Conservation (phyloP, 2,113 vertebrate genomes). For the Equus quagga region DNA sequence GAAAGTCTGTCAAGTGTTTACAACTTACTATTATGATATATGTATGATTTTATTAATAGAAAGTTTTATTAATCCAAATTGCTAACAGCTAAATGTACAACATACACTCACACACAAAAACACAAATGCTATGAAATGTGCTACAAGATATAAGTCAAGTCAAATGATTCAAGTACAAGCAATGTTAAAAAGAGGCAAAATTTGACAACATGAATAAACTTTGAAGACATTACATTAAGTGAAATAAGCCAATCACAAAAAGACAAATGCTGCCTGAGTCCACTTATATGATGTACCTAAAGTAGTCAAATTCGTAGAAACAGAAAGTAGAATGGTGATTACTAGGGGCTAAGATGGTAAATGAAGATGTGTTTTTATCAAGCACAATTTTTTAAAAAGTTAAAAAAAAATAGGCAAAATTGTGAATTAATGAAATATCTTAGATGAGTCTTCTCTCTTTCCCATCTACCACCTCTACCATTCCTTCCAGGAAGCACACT, state of each 20-base stretch:
- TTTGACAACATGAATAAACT: background rate
- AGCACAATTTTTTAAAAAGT: background rate
- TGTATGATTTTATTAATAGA: background rate
- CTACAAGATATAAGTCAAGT: background rate
- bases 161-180: background rate
- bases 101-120: fast-evolving
- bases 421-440: background rate
- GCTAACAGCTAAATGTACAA: background rate
- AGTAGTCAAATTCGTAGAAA: background rate
- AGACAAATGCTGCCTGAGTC: background rate
- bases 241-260: background rate
- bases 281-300: background rate
- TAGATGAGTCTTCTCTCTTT: background rate
- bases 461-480: background rate
- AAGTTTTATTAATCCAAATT: background rate
- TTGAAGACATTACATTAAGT: background rate
- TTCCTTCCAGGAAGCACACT: background rate
- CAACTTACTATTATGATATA: background rate
- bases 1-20: background rate
- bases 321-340: background rate
- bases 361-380: background rate
- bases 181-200: background rate
- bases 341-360: background rate
- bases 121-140: background rate
- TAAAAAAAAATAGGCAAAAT: background rate